Evolutionary conservation across 2,797 vertebrate species (phyloP).

Genomic region (Cirrhinus mrigala): DNA sequence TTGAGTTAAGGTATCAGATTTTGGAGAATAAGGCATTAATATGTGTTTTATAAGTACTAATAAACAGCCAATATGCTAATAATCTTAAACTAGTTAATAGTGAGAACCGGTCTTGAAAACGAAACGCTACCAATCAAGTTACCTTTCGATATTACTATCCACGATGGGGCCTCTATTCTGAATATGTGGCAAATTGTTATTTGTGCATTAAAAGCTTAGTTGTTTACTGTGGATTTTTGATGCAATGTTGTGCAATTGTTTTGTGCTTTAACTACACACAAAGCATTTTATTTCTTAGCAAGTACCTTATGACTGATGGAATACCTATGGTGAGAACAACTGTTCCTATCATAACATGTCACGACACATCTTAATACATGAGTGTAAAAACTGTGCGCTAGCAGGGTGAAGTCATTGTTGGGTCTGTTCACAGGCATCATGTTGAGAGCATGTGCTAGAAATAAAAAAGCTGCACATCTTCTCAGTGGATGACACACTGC

Average conservation of each 20-base stretch:
- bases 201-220: background rate
- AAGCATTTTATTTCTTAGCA: background rate
- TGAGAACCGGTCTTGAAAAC: background rate
- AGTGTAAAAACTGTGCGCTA: slow-evolving; percentile 19
- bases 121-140: background rate
- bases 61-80: background rate
- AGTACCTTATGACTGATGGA: slow-evolving; percentile 32
- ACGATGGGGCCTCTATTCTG: too few relatives aligned
- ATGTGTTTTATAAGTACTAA: background rate
- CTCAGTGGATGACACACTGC: slow-evolving; percentile 52
- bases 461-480: slow-evolving; percentile 66
- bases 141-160: too few relatives aligned
- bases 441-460: slow-evolving; percentile 70
- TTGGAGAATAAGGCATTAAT: background rate
- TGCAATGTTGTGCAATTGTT: background rate
- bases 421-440: slow-evolving; percentile 64
- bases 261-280: background rate
- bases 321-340: slow-evolving; percentile 22
- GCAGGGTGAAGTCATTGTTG: slow-evolving; percentile 68
- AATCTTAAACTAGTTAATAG: background rate
- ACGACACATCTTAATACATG: slow-evolving; percentile 14
- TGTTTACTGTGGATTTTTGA: background rate
- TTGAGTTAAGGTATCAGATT: background rate
- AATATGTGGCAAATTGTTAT: too few relatives aligned
- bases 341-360: slow-evolving; percentile 30